Conservation (phyloP, 2,888 invertebrate genomes). For the Heliconius charithonia region DNA sequence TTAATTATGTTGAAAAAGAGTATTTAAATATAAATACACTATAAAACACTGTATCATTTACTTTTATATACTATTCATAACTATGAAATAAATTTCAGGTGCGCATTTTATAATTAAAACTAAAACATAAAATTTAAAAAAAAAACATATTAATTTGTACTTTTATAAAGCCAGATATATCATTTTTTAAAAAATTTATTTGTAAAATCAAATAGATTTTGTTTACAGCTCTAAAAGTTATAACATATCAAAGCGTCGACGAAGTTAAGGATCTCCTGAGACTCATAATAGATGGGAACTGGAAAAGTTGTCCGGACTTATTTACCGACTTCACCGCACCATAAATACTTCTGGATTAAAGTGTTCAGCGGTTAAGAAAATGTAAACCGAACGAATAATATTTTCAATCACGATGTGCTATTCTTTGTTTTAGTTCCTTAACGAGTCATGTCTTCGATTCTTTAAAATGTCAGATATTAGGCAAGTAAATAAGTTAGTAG, state of each 20-base stretch:
- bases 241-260: conserved; percentile 48
- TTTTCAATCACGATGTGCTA: conserved; percentile 6
- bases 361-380: conserved; percentile 65
- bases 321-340: conserved; percentile 65
- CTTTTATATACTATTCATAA: not conserved
- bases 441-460: too few relatives aligned
- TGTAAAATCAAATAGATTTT: conserved; percentile 26
- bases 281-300: conserved; percentile 75
- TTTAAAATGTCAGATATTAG: too few relatives aligned
- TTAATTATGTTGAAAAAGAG: conserved; percentile 24
- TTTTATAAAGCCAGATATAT: not conserved
- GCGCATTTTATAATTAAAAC: not conserved
- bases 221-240: conserved; percentile 43
- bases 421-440: too few relatives aligned
- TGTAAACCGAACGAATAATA: conserved; percentile 18
- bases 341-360: conserved; percentile 72
- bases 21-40: not conserved
- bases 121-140: not conserved
- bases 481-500: too few relatives aligned
- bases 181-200: conserved; percentile 2
- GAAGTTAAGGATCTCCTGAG: conserved; percentile 57
- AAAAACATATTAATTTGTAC: not conserved
- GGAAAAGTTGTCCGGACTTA: conserved; percentile 67
- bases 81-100: not conserved
- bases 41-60: not conserved